These are phyloP conservation scores for Engystomops pustulosus DNA, from an alignment of 2,113 vertebrate genomes.

Conservation along the genomic window DNA sequence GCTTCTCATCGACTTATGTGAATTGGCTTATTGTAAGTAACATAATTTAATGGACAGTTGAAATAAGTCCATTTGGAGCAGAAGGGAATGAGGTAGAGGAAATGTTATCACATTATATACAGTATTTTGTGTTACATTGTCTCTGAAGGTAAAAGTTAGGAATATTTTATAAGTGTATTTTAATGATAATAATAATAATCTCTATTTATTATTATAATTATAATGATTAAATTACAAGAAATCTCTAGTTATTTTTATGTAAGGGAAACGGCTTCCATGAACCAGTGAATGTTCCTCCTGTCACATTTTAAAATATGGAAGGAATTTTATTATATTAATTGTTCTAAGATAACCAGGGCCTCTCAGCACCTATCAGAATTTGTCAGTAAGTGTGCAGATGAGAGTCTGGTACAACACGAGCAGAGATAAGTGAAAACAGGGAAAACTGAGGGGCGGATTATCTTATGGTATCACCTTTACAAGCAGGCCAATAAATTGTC, in stretches of 20 bases:
- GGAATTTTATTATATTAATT: slow-evolving; percentile 50
- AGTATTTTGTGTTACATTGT: too few relatives aligned
- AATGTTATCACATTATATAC: too few relatives aligned
- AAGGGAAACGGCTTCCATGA: not conserved
- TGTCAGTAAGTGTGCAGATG: slow-evolving; percentile 52
- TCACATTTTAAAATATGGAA: slow-evolving; percentile 24
- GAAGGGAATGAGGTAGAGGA: too few relatives aligned
- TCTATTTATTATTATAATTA: too few relatives aligned
- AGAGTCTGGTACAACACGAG: slow-evolving; percentile 57
- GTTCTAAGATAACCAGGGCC: slow-evolving; percentile 47
- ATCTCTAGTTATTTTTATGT: not conserved
- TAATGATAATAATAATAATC: too few relatives aligned
- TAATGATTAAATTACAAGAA: too few relatives aligned
- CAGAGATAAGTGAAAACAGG: slow-evolving; percentile 56
- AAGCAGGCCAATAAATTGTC: slow-evolving; percentile 55
- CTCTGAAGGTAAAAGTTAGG: too few relatives aligned
- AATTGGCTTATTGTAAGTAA: too few relatives aligned
- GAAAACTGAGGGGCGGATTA: slow-evolving; percentile 42
- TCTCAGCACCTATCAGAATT: slow-evolving; percentile 54
- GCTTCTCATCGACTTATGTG: too few relatives aligned
- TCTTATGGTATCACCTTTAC: slow-evolving; percentile 57
- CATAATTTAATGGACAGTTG: too few relatives aligned
- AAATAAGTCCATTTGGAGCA: too few relatives aligned
- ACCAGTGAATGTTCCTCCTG: not conserved
- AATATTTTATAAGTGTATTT: too few relatives aligned